These are phyloP conservation scores for Xenopus laevis DNA, from an alignment of 2,113 vertebrate genomes.

Conservation along the genomic window DNA sequence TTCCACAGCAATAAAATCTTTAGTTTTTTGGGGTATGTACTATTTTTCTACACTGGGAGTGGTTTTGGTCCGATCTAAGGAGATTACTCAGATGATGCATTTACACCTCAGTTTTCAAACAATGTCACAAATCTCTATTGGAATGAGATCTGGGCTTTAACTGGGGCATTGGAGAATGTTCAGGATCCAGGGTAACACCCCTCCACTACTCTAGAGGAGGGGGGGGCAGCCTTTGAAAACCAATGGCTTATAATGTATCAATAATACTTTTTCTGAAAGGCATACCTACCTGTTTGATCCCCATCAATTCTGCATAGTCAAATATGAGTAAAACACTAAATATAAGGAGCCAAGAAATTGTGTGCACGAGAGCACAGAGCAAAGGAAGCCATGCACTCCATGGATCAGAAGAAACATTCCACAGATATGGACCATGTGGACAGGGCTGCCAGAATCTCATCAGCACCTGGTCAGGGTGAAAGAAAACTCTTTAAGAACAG, in stretches of 20 bases:
- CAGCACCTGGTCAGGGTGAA: conserved; percentile 61
- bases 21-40: no score
- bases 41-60: no score
- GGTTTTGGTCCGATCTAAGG: no score
- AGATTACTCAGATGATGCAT: no score
- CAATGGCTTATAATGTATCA: background rate
- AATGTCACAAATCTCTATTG: no score
- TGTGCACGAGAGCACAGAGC: conserved; percentile 78
- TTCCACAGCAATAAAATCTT: no score
- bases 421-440: conserved; percentile 74
- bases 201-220: no score
- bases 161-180: no score
- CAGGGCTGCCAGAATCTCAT: conserved; percentile 77
- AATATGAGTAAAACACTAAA: conserved; percentile 86
- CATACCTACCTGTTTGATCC: conserved; percentile 79
- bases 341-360: conserved; percentile 84
- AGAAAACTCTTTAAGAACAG: background rate
- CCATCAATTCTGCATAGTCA: conserved; percentile 83
- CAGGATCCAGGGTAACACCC: no score
- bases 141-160: no score
- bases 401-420: conserved; percentile 71
- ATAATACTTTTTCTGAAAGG: background rate
- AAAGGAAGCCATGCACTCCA: conserved; percentile 82
- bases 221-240: no score
- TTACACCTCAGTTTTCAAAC: no score